Base-by-base conservation (phyloP, 2,888 invertebrate species). In the Sussaba pulchella region DNA sequence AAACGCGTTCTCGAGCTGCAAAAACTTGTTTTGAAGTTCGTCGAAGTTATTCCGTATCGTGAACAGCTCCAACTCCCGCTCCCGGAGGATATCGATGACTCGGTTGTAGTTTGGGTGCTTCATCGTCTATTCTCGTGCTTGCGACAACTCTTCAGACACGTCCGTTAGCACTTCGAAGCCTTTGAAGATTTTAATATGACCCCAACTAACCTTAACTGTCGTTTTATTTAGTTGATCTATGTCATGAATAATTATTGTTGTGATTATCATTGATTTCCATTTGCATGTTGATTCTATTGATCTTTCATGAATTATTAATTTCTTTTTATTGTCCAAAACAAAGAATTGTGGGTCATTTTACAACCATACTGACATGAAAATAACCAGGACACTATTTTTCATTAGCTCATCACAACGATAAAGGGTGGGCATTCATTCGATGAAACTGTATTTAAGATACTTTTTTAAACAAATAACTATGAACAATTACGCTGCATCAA, bases 1-100 rank as follows among this genome's bases (percentile, higher is more conserved):
- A 76, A 88, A 89, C 64, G 88, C 87, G 73, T 82, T 81, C 69
- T 89, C 87, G 45, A 87, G 85, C 77, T 87, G 85, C 39, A 81
- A 77, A 74, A 89, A 89, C 83, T 87, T 89, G 47, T 70, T 70
- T 39, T 81, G 74, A 31, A 89, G 85, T 85, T 88, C 83, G 19
- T 63, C 70, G 24, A 87, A 87, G 73, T 83, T 86, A 21, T 73
- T 79, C 57, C 83, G 86, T 73, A 88, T 83, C 80, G 85, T 83
- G 54, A 75, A 78, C 63, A 85, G 76, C 79, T 88, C 86, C 63
- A 75, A 73, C 77, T 88, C 87, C 71, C 69, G 84, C 31, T 81
- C 82, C 72, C 74, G 71, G 9, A 72, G 73, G 43, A 66, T 70
- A 43, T 81, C 69, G 43, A 73, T 41, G 21, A 70, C 69, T n/a